Evolutionary conservation across 2,797 vertebrate species (phyloP), one percentile per base, ranked within the genome.

Genomic region (Phoeniculus purpureus): DNA sequence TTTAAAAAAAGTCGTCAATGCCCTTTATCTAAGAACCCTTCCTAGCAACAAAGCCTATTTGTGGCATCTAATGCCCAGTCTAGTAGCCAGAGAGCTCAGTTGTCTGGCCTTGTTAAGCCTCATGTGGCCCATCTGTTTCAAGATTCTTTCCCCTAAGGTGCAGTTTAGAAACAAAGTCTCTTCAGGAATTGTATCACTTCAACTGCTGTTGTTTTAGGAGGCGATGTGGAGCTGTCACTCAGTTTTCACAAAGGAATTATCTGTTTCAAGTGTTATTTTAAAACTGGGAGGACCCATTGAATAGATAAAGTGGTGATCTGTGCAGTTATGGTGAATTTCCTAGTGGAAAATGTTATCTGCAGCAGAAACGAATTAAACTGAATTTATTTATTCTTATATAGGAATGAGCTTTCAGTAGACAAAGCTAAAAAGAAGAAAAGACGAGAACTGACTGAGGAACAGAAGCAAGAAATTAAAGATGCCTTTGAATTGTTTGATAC

Each of bases 391-490:
- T 79, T 81, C 31, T 96, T 62, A 47, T 54, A 12, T 87, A 99
- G 98, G 96, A 94, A 96, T 40, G 98, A 99, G 12, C 95, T 98
- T 58, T 89, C 95, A 5, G 95, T 97, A 62, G 98, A 99, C 82
- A 98, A 98, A 97, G 96, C 91, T 68, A 98, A 98, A 87, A 98
- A 98, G 22, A 98, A 98, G 96, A 99, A 98, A 95, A 98, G 97
- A 95, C 97, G 97, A 94, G 98, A 99, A 92, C 97, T 99, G 23
- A 98, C 97, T 13, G 98, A 98, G 91, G 98, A 99, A 37, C 98
- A 99, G 96, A 99, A 98, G 68, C 98, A 98, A 85, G 99, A 99
- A 96, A 98, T 99, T 92, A 98, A 98, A 96, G 99, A 99, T 97
- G 98, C 98, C 8, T 99, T 99, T 93, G 98, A 99, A 50, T 83